Percentiles rank a stretch among this genome's conserved stretches.
phyloP scores from a whole-genome alignment of 2,888 invertebrate genomes.

The Dryomyza anilis region DNA sequence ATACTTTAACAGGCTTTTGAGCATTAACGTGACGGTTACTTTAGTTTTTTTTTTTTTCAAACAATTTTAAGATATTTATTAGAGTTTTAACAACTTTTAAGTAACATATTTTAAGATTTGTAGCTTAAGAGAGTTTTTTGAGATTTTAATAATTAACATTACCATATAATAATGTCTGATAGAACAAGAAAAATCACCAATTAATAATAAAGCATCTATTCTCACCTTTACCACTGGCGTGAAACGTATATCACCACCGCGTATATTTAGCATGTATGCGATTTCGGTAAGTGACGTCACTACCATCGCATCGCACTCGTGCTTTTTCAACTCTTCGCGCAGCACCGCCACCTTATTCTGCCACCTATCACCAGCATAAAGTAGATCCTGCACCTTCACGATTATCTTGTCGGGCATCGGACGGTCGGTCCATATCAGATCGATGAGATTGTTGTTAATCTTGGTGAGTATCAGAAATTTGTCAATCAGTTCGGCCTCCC shows the following conservation, averaged over 20 bases:
- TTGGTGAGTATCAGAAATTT: constrained; percentile 48
- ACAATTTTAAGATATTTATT: too few species aligned
- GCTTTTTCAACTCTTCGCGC: constrained; percentile 67
- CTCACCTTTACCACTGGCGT: constrained; percentile 77
- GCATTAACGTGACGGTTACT: too few species aligned
- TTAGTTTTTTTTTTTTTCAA: too few species aligned
- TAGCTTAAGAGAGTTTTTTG: too few species aligned
- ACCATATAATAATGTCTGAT: too few species aligned
- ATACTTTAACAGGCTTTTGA: too few species aligned
- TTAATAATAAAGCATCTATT: neutral
- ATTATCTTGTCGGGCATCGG: constrained; percentile 64
- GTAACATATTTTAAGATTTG: too few species aligned
- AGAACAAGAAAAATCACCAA: neutral
- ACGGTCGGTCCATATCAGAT: constrained; percentile 76
- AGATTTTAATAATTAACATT: too few species aligned
- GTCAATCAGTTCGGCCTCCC: constrained; percentile 64
- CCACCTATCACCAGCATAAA: constrained; percentile 72
- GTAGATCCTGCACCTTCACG: constrained; percentile 67
- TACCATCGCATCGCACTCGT: constrained; percentile 77
- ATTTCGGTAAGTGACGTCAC: constrained; percentile 86
- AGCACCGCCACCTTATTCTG: constrained; percentile 74
- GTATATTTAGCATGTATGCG: constrained; percentile 86
- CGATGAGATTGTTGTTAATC: constrained; percentile 71
- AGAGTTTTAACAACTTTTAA: too few species aligned
- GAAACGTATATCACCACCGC: constrained; percentile 82